Percentiles rank a stretch among this genome's conserved stretches.
Conservation (phyloP, 2,888 invertebrate genomes). For the Nomada fucata region DNA sequence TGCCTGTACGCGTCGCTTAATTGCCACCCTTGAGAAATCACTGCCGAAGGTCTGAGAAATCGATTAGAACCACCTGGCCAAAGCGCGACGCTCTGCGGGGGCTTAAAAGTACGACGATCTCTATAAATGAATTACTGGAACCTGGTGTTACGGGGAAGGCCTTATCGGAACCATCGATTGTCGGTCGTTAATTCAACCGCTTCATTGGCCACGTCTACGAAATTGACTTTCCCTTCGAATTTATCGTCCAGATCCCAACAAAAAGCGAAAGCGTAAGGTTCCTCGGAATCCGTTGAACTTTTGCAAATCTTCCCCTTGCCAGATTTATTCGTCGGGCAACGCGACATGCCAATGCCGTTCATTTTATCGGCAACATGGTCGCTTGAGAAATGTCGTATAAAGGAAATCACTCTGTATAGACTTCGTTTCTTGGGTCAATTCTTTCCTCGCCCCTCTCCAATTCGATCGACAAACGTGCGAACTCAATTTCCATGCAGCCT, state of each 20-base stretch:
- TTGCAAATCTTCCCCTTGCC: neutral
- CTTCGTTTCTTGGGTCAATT: neutral
- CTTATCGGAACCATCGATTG: conserved; percentile 55
- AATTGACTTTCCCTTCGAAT: conserved; percentile 42
- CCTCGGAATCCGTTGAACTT: neutral
- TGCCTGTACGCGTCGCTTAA: neutral
- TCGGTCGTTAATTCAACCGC: conserved; percentile 63
- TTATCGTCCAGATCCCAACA: conserved; percentile 19
- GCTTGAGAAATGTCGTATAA: neutral
- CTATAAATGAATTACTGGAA: conserved; percentile 63
- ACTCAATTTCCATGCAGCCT: conserved; percentile 33
- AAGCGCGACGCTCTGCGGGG: conserved; percentile 14
- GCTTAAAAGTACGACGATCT: conserved; percentile 20
- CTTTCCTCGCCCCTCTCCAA: neutral
- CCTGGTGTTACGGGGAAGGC: conserved; percentile 28
- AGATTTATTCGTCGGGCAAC: too few relatives aligned
- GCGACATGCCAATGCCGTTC: neutral
- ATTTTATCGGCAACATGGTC: neutral
- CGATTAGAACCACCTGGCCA: conserved; percentile 29
- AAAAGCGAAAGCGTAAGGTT: conserved; percentile 18
- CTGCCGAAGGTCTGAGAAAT: conserved; percentile 32
- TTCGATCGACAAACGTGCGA: conserved; percentile 16
- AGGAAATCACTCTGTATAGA: neutral
- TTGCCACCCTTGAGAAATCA: conserved; percentile 6
- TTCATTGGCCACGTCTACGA: conserved; percentile 40